Conservation (phyloP, 2,888 invertebrate species). For the Fragum whitleyi region DNA sequence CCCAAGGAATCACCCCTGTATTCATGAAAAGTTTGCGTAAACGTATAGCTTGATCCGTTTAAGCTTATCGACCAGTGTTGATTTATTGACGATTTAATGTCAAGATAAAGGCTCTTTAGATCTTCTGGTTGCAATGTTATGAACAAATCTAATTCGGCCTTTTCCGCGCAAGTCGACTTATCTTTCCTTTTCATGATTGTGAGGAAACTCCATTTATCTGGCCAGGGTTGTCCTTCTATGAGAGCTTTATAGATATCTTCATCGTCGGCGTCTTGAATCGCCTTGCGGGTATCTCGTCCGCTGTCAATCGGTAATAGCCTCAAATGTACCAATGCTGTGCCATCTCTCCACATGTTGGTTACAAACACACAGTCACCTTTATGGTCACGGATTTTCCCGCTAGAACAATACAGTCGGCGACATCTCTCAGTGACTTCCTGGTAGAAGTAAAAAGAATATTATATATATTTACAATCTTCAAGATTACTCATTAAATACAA, state of each 20-base stretch:
- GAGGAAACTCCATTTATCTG: not conserved
- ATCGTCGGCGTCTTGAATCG: not conserved
- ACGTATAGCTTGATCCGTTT: not conserved
- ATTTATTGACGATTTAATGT: not conserved
- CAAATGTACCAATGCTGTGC: not conserved
- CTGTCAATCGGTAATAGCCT: not conserved
- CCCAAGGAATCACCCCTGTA: not conserved
- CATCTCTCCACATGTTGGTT: not conserved
- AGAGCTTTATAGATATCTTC: not conserved
- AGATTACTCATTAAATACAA: no score
- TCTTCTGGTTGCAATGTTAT: not conserved
- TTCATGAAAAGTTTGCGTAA: not conserved
- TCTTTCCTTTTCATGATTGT: not conserved
- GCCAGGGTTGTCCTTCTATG: not conserved
- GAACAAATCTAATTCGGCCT: not conserved
- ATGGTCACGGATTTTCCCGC: not conserved
- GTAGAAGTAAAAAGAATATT: no score
- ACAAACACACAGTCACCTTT: not conserved
- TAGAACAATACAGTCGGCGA: not conserved
- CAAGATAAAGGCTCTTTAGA: not conserved
- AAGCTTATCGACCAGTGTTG: not conserved
- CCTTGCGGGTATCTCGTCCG: not conserved
- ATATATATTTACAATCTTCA: no score
- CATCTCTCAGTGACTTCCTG: not conserved
- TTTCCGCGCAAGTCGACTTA: not conserved